phyloP scores from a whole-genome alignment of 2,113 vertebrate genomes.

The Dinomys branickii region DNA sequence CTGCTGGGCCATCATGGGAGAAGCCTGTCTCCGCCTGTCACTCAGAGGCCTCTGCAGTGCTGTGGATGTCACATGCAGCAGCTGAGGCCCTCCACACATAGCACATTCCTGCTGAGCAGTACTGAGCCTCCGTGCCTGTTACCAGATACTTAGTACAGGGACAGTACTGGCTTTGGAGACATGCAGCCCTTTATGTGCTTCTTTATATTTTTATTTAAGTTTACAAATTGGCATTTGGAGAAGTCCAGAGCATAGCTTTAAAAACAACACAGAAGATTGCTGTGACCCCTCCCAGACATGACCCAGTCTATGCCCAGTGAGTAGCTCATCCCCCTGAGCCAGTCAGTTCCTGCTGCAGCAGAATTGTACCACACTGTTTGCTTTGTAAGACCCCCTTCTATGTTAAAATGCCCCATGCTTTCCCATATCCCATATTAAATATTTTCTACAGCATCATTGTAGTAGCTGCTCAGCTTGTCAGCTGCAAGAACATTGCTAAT shows the following conservation, averaged over 20 bases:
- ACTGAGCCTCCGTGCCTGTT: rapidly evolving
- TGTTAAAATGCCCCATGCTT: not conserved
- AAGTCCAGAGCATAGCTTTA: not conserved
- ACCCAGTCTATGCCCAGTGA: rapidly evolving
- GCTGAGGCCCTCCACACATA: too few relatives aligned
- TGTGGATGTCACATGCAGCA: rapidly evolving
- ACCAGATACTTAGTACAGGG: not conserved
- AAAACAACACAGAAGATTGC: not conserved
- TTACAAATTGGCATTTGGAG: not conserved
- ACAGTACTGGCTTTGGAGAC: not conserved
- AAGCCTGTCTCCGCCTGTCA: too few relatives aligned
- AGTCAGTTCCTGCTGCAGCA: not conserved
- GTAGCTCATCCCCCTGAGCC: not conserved
- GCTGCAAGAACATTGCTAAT: too few relatives aligned
- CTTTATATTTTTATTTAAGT: not conserved
- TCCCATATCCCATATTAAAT: rapidly evolving
- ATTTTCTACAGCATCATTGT: too few relatives aligned
- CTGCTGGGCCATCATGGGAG: too few relatives aligned
- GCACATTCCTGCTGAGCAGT: not conserved
- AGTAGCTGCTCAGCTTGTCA: rapidly evolving
- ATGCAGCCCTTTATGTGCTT: rapidly evolving
- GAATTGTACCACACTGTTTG: rapidly evolving
- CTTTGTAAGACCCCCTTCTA: not conserved
- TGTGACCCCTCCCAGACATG: not conserved
- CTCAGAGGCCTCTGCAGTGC: too few relatives aligned